Conservation (phyloP, 2,888 invertebrate species). For the Cephus runcator region DNA sequence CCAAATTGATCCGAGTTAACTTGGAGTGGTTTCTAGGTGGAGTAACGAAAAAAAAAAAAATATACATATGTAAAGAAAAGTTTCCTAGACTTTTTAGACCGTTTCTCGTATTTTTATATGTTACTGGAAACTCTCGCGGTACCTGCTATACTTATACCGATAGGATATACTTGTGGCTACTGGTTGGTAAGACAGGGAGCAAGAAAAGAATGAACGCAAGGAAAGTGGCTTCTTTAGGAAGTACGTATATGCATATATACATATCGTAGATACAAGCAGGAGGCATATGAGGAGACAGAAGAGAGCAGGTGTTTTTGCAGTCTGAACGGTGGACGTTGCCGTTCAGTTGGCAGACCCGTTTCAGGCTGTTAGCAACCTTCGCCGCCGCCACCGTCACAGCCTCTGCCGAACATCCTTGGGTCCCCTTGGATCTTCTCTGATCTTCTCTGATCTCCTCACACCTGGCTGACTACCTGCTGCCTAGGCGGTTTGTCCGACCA, state of each 20-base stretch:
- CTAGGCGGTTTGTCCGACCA: conserved; percentile 46
- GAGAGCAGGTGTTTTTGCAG: conserved; percentile 51
- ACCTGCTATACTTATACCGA: background rate
- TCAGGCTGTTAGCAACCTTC: conserved; percentile 54
- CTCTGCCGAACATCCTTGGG: conserved; percentile 42
- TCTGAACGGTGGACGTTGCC: conserved; percentile 39
- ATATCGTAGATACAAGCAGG: background rate
- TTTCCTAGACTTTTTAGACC: background rate
- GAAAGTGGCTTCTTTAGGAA: background rate
- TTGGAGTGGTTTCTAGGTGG: background rate
- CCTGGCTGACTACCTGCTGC: conserved; percentile 47
- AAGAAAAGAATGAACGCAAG: background rate
- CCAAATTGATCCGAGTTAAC: background rate
- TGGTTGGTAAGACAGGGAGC: background rate
- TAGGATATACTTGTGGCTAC: background rate
- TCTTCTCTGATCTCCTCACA: conserved; percentile 53
- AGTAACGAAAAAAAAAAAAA: background rate
- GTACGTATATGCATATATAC: background rate
- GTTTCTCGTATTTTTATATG: background rate
- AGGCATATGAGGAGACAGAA: background rate
- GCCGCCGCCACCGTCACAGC: conserved; percentile 36
- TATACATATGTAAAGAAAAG: background rate
- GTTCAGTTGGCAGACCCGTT: conserved; percentile 40
- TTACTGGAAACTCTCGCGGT: background rate
- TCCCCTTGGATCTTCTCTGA: conserved; percentile 50